phyloP scores from a whole-genome alignment of 2,113 vertebrate species.

The Brevimyrus niger region DNA sequence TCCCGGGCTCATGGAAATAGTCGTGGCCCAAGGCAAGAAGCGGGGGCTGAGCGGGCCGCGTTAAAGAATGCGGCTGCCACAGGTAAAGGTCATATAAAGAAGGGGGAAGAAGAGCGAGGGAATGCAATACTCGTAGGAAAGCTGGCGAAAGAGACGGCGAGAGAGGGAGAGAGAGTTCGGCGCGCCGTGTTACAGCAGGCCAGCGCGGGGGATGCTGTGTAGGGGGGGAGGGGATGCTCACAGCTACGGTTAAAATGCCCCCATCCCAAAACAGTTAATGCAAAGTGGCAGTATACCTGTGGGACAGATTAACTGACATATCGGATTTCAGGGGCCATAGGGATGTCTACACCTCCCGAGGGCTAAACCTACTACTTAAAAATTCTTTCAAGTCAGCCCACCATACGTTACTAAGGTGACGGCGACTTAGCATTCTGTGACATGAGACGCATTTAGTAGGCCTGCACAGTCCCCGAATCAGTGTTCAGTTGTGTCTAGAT shows the following conservation, averaged over 20 bases:
- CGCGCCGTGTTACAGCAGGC: neutral
- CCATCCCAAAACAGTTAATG: neutral
- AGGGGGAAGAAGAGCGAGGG: neutral
- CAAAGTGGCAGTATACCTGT: neutral
- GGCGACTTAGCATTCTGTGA: no score
- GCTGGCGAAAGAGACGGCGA: neutral
- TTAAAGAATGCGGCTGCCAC: neutral
- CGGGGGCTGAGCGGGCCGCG: neutral
- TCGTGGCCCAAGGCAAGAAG: neutral
- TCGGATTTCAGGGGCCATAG: neutral
- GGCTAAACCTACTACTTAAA: neutral
- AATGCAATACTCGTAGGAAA: slow-evolving; percentile 16
- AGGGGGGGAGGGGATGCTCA: neutral
- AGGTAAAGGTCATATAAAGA: neutral
- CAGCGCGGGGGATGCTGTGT: neutral
- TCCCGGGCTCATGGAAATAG: neutral
- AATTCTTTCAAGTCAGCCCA: neutral
- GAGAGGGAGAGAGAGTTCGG: neutral
- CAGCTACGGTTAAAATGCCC: neutral
- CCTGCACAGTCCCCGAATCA: neutral
- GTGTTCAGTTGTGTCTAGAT: neutral
- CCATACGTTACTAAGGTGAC: neutral
- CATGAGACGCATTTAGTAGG: neutral
- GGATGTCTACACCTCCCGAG: neutral
- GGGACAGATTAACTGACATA: neutral